A percentile compares a stretch with the other conserved stretches of the same genome.
phyloP scores from a whole-genome alignment of 2,888 invertebrate genomes.

The Augiades crinisus region DNA sequence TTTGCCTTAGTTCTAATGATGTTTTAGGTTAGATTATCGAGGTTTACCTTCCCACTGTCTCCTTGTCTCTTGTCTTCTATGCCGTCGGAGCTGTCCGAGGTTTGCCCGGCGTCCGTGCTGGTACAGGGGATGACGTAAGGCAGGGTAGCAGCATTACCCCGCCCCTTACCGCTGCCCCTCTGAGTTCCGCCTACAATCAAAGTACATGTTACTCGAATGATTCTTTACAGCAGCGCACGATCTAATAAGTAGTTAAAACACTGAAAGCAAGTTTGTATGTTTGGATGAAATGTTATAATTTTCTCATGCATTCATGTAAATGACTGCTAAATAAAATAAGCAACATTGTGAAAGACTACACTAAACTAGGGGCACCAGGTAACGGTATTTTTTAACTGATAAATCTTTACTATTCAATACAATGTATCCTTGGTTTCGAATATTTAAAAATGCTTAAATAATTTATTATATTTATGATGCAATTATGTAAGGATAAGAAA shows the following conservation, averaged over 20 bases:
- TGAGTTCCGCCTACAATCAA: slow-evolving; percentile 34
- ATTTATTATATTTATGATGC: no score
- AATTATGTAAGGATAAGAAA: no score
- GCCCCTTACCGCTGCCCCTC: slow-evolving; percentile 70
- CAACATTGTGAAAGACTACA: not conserved
- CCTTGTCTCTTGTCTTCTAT: slow-evolving; percentile 61
- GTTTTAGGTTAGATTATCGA: not conserved
- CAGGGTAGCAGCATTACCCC: slow-evolving; percentile 63
- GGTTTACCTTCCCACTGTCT: slow-evolving; percentile 65
- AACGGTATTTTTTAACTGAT: no score
- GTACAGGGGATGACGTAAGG: slow-evolving; percentile 76
- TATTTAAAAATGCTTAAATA: no score
- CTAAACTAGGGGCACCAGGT: no score
- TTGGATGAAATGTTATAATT: not conserved
- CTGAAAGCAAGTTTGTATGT: slow-evolving; percentile 2
- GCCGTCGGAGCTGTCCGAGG: slow-evolving; percentile 72
- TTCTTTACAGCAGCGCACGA: not conserved
- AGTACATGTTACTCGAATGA: not conserved
- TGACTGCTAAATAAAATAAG: slow-evolving; percentile 7
- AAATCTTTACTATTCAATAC: no score
- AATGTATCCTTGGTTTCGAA: no score
- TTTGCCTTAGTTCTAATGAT: not conserved
- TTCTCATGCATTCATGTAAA: slow-evolving; percentile 3
- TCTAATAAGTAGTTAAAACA: not conserved
- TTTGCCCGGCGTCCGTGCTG: slow-evolving; percentile 63